Base-by-base conservation (phyloP, 2,113 vertebrate species). In the Herpetotheres cachinnans region DNA sequence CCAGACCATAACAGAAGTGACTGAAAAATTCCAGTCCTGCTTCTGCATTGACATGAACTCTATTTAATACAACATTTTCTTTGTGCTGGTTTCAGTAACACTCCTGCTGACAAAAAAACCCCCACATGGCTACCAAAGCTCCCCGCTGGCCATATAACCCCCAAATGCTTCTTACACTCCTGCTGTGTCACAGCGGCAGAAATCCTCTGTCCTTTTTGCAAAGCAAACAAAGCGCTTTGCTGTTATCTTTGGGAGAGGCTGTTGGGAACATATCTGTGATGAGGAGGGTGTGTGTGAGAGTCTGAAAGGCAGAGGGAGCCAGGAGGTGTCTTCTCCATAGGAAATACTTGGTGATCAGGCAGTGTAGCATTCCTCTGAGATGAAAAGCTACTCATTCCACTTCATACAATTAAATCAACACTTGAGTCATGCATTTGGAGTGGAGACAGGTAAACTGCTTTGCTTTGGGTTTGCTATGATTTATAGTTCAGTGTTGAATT, bases 281-380 rank as follows among this genome's bases (percentile, higher is more conserved):
- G 78, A 91, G 66, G 71, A 95, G 78, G 94, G 93, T 62, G 86
- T 95, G 80, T 85, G 70, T 56, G 89, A 46, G 78, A 94, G 29
- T 30, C 66, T 88, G 91, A 88, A 93, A 90, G 84, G 87, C 70
- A 89, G 73, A 95, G 86, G 91, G 83, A 94, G 94, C 61, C 89
- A 95, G 29, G 62, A 96, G 67, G 73, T 63, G 88, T 93, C 89
- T 66, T 56, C 83, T 96, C 46, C 65, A 11, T 44, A 55, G 70
- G 78, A 97, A 95, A 94, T 19, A 73, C 49, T 78, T 6, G 7
- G 73, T 91, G 71, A 61, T 79, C 1, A 5, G 82, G 96, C 0
- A 47, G 91, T 40, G 91, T 77, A 76, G 67, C 95, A 93, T 97
- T 97, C 96, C 93, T 95, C 42, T 16, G 84, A 96, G 84, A 82